Evolutionary conservation across 2,888 invertebrate genomes (phyloP).

Genomic region (Trilocha varians): DNA sequence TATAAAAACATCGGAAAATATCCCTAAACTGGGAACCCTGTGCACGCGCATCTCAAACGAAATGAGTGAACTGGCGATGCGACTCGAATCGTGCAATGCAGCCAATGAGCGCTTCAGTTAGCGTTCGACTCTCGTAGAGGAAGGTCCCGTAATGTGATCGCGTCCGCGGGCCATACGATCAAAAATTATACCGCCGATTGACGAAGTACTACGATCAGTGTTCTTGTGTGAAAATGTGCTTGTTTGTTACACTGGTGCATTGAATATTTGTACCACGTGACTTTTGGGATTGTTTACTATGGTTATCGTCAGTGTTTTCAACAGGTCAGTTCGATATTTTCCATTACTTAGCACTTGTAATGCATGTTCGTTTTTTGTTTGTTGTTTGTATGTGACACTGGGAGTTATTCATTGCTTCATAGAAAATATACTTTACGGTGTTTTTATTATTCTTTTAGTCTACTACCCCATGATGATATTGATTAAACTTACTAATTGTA

Average conservation of each 20-base stretch:
- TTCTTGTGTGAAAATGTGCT: slow-evolving; percentile 56
- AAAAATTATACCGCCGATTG: slow-evolving; percentile 26
- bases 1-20: too few relatives aligned
- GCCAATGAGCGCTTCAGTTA: slow-evolving; percentile 48
- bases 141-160: slow-evolving; percentile 33
- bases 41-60: slow-evolving; percentile 4
- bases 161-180: slow-evolving; percentile 29
- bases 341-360: too few relatives aligned
- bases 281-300: slow-evolving; percentile 62
- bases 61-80: slow-evolving; percentile 9
- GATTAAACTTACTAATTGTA: too few relatives aligned
- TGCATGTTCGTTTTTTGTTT: too few relatives aligned
- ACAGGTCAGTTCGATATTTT: slow-evolving; percentile 47
- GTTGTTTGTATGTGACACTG: too few relatives aligned
- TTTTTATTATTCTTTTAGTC: too few relatives aligned
- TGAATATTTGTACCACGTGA: slow-evolving; percentile 35
- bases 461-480: too few relatives aligned
- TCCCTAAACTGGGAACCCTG: too few relatives aligned
- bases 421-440: too few relatives aligned
- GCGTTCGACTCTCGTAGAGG: slow-evolving; percentile 29
- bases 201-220: slow-evolving; percentile 41
- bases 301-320: slow-evolving; percentile 70
- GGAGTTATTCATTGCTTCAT: too few relatives aligned
- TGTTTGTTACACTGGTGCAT: slow-evolving; percentile 34
- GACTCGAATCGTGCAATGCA: slow-evolving; percentile 16